Evolutionary conservation across 1,140 invertebrate species (phyloP).

Genomic region (Formica exsecta): DNA sequence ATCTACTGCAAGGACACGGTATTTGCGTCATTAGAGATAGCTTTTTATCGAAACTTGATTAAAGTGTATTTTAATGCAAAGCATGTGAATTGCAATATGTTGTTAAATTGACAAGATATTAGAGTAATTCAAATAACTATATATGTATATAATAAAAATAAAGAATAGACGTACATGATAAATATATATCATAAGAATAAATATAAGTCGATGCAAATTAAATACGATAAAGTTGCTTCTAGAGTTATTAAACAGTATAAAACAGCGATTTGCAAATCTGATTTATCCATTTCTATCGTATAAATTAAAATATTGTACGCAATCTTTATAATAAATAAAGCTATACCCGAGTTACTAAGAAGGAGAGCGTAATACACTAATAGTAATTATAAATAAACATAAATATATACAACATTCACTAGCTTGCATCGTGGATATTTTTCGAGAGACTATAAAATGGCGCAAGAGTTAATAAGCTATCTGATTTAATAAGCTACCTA

Average conservation of each 20-base stretch:
- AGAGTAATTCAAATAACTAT: background rate
- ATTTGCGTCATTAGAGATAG: conserved; percentile 37
- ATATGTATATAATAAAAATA: background rate
- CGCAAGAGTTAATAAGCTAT: background rate
- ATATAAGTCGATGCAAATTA: conserved; percentile 8
- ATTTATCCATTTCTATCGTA: background rate
- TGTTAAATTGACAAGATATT: conserved; percentile 2
- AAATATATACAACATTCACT: too few relatives aligned
- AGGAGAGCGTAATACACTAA: background rate
- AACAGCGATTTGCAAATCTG: conserved; percentile 1
- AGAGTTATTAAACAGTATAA: background rate
- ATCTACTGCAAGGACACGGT: background rate
- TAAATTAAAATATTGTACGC: conserved; percentile 2
- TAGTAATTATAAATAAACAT: too few relatives aligned
- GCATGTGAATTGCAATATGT: background rate
- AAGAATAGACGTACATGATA: too few relatives aligned
- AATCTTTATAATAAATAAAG: background rate
- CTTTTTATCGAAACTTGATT: background rate
- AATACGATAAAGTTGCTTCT: background rate
- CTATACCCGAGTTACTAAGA: background rate
- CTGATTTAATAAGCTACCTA: background rate
- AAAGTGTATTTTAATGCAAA: conserved; percentile 1
- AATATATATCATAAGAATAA: too few relatives aligned
- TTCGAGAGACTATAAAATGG: too few relatives aligned
- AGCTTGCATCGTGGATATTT: too few relatives aligned